A percentile compares a stretch with the other conserved stretches of the same genome.
phyloP scores from a whole-genome alignment of 2,113 vertebrate genomes.

The Turnix velox region DNA sequence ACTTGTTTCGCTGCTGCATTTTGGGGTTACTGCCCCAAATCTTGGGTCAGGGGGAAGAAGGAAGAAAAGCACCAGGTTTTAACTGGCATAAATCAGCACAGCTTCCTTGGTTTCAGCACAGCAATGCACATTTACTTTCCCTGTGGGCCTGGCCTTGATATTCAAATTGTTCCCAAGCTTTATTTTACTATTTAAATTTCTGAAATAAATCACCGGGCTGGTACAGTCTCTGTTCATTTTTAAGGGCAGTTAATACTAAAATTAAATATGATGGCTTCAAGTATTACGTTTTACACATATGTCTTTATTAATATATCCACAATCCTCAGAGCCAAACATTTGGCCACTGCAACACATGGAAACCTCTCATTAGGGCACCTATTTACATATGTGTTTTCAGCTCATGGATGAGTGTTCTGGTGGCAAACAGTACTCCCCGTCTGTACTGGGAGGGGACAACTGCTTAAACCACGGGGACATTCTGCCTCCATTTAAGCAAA shows the following conservation, averaged over 20 bases:
- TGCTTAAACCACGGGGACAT: constrained; percentile 36
- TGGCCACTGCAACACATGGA: background rate
- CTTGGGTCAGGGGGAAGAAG: background rate
- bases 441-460: background rate
- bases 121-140: background rate
- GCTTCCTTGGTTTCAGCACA: background rate
- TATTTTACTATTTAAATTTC: constrained; percentile 23
- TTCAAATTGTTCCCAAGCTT: background rate
- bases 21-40: background rate
- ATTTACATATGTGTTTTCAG: constrained; percentile 43
- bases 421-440: background rate
- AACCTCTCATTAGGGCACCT: constrained; percentile 12
- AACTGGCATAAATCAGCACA: background rate
- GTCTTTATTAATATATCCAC: constrained; percentile 4
- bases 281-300: background rate
- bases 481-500: constrained; percentile 17
- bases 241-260: constrained; percentile 47
- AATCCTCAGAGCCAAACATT: background rate
- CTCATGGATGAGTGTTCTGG: background rate
- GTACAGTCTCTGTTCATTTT: constrained; percentile 34
- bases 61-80: background rate
- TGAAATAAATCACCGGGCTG: constrained; percentile 19
- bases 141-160: background rate
- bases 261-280: constrained; percentile 17
- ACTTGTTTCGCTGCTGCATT: background rate